Base-by-base conservation (phyloP, 2,797 vertebrate species). In the Notolepis coatsorum region DNA sequence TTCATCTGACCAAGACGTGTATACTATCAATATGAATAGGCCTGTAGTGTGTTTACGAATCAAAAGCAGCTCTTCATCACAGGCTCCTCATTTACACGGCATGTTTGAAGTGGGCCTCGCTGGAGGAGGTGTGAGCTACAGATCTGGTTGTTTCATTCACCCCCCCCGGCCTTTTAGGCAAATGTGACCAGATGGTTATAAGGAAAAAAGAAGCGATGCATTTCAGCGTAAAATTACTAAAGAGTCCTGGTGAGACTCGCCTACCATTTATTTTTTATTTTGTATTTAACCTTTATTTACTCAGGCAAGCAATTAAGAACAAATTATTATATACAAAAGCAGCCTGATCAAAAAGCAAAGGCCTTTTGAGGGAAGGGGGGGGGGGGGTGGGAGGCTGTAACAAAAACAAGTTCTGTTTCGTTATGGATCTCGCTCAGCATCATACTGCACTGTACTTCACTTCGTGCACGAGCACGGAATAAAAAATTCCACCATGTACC, bases 11-110 rank as follows among this genome's bases (percentile, higher is more conserved):
- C 13, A 2, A 65, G 62, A 38, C 46, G n/a, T 81, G 91, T 72
- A 90, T 92, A n/a, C n/a, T n/a, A 81, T 92, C 65, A 81, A 91
- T 92, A 88, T 93, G 82, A 92, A 91, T 77, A 65, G 80, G 38
- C 15, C 46, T 23, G 52, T 48, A 28, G 39, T 65, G 48, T 56
- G 54, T 61, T 71, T 51, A 8, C 67, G 37, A 75, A 84, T 88
- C 77, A 86, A 88, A 84, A 84, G 68, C 61, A 38, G 49, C 51
- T 69, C 64, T 77, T 72, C 33, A 73, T 68, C 60, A 84, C 76
- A 79, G 73, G 76, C n/a, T n/a, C 17, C 64, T 68, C 39, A 68
- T 81, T 62, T 84, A 61, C 71, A 52, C 61, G 52, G 15, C 7
- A 4, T 45, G 67, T 85, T 84, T 85, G 80, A 88, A 84, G 80